Conservation (phyloP, 2,888 invertebrate species). For the Epinotia bilunana region DNA sequence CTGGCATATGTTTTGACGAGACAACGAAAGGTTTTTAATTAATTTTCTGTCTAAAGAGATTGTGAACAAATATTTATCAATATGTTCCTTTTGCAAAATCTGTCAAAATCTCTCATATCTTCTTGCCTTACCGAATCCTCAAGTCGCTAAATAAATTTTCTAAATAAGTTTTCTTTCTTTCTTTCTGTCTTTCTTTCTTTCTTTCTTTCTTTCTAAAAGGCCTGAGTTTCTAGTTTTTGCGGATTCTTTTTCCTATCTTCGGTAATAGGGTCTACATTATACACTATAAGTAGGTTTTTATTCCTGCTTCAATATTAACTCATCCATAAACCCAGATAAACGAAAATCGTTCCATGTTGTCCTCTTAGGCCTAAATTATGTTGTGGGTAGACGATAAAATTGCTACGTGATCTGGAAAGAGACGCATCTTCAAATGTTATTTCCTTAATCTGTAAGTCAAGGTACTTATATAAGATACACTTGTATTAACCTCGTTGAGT, state of each 20-base stretch:
- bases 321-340: slow-evolving; percentile 32
- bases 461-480: not conserved
- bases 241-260: not conserved
- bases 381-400: slow-evolving; percentile 42
- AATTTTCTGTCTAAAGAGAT: not conserved
- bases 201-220: too few relatives aligned
- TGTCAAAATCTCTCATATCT: too few relatives aligned
- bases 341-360: slow-evolving; percentile 32
- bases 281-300: slow-evolving; percentile 19
- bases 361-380: slow-evolving; percentile 33
- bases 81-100: too few relatives aligned
- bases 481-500: too few relatives aligned
- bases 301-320: slow-evolving; percentile 19
- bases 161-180: too few relatives aligned
- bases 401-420: slow-evolving; percentile 41
- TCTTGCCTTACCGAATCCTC: too few relatives aligned
- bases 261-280: not conserved
- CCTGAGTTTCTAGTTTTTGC: too few relatives aligned
- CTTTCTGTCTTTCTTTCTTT: too few relatives aligned
- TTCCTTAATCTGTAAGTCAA: slow-evolving; percentile 30
- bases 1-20: not conserved
- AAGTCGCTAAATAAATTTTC: too few relatives aligned
- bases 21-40: slow-evolving; percentile 11
- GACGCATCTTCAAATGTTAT: slow-evolving; percentile 34
- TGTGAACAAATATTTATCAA: too few relatives aligned